phyloP scores from a whole-genome alignment of 2,888 invertebrate species.

The Conus canariensis region DNA sequence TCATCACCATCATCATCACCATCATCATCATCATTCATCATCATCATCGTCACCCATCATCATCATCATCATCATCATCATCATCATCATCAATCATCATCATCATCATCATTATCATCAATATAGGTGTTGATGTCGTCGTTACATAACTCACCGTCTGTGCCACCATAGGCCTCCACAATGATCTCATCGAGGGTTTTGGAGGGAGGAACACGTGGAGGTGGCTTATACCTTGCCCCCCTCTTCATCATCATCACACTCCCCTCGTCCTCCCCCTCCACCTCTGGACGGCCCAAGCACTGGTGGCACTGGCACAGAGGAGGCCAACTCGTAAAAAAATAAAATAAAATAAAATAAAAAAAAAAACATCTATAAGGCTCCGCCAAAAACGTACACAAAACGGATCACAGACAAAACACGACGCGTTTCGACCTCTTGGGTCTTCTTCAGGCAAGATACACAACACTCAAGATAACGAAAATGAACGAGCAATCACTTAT shows the following conservation, averaged over 20 bases:
- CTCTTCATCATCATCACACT: neutral
- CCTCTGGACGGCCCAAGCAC: neutral
- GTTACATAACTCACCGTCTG: neutral
- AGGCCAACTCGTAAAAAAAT: no score
- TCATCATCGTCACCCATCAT: neutral
- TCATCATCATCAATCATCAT: neutral
- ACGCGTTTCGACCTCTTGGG: no score
- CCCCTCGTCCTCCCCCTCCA: neutral
- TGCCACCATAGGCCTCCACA: constrained; percentile 1
- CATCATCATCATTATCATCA: neutral
- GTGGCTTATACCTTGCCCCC: neutral
- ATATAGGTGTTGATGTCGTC: neutral
- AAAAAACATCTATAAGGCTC: no score
- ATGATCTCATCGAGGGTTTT: constrained; percentile 18
- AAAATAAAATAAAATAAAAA: no score
- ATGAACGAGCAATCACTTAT: no score
- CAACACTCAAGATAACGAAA: no score
- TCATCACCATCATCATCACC: no score
- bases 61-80: neutral
- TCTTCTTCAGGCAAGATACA: no score
- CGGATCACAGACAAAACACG: no score
- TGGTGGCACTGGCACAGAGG: no score
- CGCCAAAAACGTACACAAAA: no score
- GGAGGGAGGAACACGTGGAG: neutral
- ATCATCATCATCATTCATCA: no score